Conservation (phyloP, 2,888 invertebrate species). For the Hypsopygia costalis region DNA sequence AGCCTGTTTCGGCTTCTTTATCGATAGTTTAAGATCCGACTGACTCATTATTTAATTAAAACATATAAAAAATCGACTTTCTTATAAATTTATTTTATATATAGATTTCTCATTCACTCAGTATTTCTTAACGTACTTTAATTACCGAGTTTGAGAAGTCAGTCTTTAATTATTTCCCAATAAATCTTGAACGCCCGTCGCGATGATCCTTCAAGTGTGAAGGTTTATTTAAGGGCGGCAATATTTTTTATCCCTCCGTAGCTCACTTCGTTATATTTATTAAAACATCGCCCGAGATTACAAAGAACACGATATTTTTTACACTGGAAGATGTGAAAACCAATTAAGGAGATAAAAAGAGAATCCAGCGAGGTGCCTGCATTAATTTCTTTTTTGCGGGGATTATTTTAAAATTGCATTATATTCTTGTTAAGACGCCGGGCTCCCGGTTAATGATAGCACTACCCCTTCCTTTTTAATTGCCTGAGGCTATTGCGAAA, state of each 20-base stretch:
- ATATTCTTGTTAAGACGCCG: slow-evolving; percentile 79
- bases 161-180: slow-evolving; percentile 71
- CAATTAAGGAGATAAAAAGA: slow-evolving; percentile 81
- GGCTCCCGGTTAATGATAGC: slow-evolving; percentile 73
- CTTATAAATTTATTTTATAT: too few relatives aligned
- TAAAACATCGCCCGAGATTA: slow-evolving; percentile 80
- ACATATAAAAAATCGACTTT: too few relatives aligned
- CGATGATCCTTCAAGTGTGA: slow-evolving; percentile 78
- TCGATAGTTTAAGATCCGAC: too few relatives aligned
- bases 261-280: slow-evolving; percentile 80
- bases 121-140: slow-evolving; percentile 41
- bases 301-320: slow-evolving; percentile 80
- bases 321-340: slow-evolving; percentile 80
- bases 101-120: too few relatives aligned
- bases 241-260: slow-evolving; percentile 67
- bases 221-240: slow-evolving; percentile 74
- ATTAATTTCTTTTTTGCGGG: slow-evolving; percentile 80
- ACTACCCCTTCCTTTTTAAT: slow-evolving; percentile 79
- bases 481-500: slow-evolving; percentile 77
- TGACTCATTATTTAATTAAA: too few relatives aligned
- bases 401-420: slow-evolving; percentile 81
- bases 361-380: slow-evolving; percentile 78
- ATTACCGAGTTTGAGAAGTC: slow-evolving; percentile 55
- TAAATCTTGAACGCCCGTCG: slow-evolving; percentile 65
- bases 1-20: too few relatives aligned